Evolutionary conservation across 2,113 vertebrate genomes (phyloP), one percentile per base, ranked within the genome.

Genomic region (Sapayoa aenigma): DNA sequence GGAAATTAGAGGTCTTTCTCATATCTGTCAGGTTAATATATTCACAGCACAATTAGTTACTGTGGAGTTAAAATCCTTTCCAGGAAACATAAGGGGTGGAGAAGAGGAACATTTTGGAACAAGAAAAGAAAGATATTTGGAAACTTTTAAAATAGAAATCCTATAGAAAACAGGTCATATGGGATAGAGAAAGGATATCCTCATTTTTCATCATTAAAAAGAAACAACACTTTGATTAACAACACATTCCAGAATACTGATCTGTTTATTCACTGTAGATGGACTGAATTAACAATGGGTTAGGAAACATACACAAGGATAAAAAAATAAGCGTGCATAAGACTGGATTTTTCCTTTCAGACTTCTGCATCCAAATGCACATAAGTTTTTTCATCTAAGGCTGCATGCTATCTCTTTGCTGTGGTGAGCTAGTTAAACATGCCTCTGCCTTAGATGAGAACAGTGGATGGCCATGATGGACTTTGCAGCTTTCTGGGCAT

Each of bases 201-300:
- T 95, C 63, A 87, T 96, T 96, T 90, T 88, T 95, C 79, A 89
- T 89, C 73, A 87, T 87, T 90, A 89, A 89, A 72, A 84, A 93
- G 88, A 84, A 96, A 94, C 72, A 93, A 74, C 68, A 35, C 37
- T 79, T 44, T 96, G 94, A 97, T 96, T 92, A 94, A 93, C 90
- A 90, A 21, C 94, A 95, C 79, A 76, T 82, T 87, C 73, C 73
- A 90, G 69, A 89, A 72, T 72, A 75, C 33, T 79, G 47, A 46
- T 75, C 86, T 87, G 83, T 89, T 96, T 94, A 90, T 93, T 83
- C 50, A 9, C 50, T 85, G 66, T 93, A 94, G 78, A 95, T 58
- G 71, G 66, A 69, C 41, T 28, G 52, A 92, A 93, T 87, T 91
- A 96, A 46, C 66, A 82, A 47, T 39, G 25, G 11, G 22, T 93